Evolutionary conservation across 2,888 invertebrate genomes (phyloP), one percentile per base, ranked within the genome.

Genomic region (Sericinus montela): DNA sequence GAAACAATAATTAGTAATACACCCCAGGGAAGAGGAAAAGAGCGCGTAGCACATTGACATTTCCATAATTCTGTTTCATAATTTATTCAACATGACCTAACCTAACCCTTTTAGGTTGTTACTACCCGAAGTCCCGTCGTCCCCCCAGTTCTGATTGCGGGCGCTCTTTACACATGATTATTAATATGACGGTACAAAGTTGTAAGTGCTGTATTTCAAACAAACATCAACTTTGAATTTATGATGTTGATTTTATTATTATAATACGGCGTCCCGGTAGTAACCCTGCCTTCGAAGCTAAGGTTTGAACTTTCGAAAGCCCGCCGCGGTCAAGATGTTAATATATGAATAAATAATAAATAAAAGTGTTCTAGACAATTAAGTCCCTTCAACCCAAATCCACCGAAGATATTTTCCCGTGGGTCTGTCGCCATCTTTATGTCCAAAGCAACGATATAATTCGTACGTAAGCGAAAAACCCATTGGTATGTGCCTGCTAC

Each of bases 1-100:
- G 58, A 62, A 66, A 67, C 55, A 48, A 59, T 67, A 64, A 68
- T 67, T 67, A 65, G 52, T 52, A 36, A 47, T 45, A 40, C 52
- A 52, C 52, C 48, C 39, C 16, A 11, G 43, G 43, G 43, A 47
- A 3, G 38, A 37, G 42, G 40, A 35, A 16, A 45, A 43, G 45
- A 43, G 45, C 29, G 46, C 32, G 56, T 39, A 48, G 42, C 40
- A 52, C 43, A 45, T 45, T 14, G 54, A 52, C 55, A 58, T 53
- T 58, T 53, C 53, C 52, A 53, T 59, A 55, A 59, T 41, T 52
- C 47, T 43, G 35, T 47, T 52, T 55, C 56, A 63, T 63, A 60
- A 62, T 59, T 64, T 60, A 64, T 59, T 55, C 57, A 55, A 52
- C 54, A 45, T 53, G 58, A 60, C 60, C 59, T 61, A 54, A 60